These are phyloP conservation scores for Brenthis hecate DNA, from an alignment of 2,888 invertebrate genomes.

Conservation along the genomic window DNA sequence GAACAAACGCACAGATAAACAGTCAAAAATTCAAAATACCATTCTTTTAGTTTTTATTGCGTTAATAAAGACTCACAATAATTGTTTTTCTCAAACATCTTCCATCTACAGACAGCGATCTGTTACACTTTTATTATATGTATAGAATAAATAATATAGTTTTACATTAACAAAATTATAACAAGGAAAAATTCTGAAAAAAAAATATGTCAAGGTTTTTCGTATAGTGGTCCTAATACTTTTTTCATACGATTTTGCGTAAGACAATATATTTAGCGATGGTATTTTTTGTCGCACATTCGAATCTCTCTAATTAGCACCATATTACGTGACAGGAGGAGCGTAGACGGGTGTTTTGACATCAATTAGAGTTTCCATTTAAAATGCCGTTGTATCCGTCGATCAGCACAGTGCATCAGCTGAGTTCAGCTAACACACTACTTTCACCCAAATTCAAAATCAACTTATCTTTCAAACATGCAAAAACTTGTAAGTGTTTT, in stretches of 20 bases:
- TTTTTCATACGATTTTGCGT: constrained; percentile 33
- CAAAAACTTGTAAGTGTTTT: constrained; percentile 63
- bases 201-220: constrained; percentile 42
- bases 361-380: constrained; percentile 61
- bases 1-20: no score
- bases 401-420: constrained; percentile 54
- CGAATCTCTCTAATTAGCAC: constrained; percentile 69
- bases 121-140: no score
- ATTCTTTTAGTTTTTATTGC: no score
- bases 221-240: constrained; percentile 37
- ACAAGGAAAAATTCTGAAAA: constrained; percentile 47
- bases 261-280: constrained; percentile 47
- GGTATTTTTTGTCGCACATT: constrained; percentile 53
- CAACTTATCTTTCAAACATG: constrained; percentile 51
- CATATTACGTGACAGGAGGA: constrained; percentile 50
- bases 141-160: no score
- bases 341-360: constrained; percentile 59
- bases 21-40: no score
- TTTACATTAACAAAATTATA: neutral
- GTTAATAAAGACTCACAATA: no score
- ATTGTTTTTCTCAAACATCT: no score
- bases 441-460: constrained; percentile 42
- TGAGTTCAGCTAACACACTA: constrained; percentile 48
- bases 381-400: constrained; percentile 48
- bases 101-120: no score